phyloP scores from a whole-genome alignment of 2,888 invertebrate genomes.

The Leptinotarsa tumamoca region DNA sequence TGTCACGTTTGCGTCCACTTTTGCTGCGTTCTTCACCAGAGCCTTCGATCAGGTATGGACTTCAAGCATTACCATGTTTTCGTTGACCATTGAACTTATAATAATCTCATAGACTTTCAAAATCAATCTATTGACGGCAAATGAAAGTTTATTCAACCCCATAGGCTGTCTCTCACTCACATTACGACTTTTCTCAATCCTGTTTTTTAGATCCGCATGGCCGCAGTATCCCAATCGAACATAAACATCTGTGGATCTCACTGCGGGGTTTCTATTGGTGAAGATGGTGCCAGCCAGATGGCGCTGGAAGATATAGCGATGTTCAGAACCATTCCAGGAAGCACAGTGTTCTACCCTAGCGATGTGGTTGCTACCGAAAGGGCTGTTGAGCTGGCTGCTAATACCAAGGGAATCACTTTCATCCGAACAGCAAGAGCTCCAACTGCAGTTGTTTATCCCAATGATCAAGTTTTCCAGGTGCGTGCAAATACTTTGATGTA shows the following conservation, averaged over 20 bases:
- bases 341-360: slow-evolving; percentile 82
- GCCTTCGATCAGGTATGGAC: slow-evolving; percentile 88
- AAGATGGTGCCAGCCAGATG: slow-evolving; percentile 99
- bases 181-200: no score
- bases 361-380: slow-evolving; percentile 96
- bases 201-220: slow-evolving; percentile 89
- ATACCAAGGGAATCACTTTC: slow-evolving; percentile 89
- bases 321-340: slow-evolving; percentile 91
- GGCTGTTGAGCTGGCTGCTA: slow-evolving; percentile 94
- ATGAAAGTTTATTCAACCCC: no score
- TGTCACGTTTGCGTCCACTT: slow-evolving; percentile 94
- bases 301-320: slow-evolving; percentile 96
- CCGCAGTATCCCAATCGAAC: slow-evolving; percentile 97
- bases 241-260: slow-evolving; percentile 96
- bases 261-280: slow-evolving; percentile 97
- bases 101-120: no score
- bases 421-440: slow-evolving; percentile 95
- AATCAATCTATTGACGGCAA: no score
- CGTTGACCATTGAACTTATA: no score
- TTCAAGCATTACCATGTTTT: no score
- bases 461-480: slow-evolving; percentile 83
- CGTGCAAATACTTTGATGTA: neutral
- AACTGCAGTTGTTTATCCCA: slow-evolving; percentile 86
- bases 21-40: slow-evolving; percentile 96
- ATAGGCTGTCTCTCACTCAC: no score